A percentile compares a stretch with the other conserved stretches of the same genome.
These are phyloP conservation scores for Oreocharis arfaki DNA, from an alignment of 2,113 vertebrate genomes.

Conservation along the genomic window DNA sequence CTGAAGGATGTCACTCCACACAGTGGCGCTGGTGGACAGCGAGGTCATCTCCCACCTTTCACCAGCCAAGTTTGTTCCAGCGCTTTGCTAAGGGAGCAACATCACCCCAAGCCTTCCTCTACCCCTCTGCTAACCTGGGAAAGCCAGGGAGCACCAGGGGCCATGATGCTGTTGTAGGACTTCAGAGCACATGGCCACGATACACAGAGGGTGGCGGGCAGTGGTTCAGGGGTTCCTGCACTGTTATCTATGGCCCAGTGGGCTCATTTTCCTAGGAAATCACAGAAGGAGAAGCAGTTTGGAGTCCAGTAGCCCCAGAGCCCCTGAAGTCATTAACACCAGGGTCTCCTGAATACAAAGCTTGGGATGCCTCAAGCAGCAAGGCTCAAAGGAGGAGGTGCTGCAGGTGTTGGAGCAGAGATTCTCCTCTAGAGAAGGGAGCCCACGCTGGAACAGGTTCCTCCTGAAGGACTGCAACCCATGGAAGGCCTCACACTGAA, in stretches of 20 bases:
- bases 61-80: neutral
- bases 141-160: neutral
- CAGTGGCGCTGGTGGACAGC: neutral
- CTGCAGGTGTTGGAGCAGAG: neutral
- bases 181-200: rapidly evolving
- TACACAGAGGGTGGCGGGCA: neutral
- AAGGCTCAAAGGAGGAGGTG: neutral
- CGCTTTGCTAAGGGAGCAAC: neutral
- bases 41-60: neutral
- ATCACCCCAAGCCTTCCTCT: neutral
- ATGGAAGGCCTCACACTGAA: neutral
- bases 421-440: neutral
- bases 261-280: neutral
- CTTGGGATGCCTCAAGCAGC: neutral
- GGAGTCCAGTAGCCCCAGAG: neutral
- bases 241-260: neutral
- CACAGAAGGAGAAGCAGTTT: neutral
- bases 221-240: neutral
- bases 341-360: neutral
- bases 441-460: neutral
- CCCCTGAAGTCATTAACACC: neutral
- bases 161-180: neutral
- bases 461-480: neutral
- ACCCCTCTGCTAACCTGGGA: neutral
- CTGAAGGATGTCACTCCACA: neutral